phyloP scores from a whole-genome alignment of 2,888 invertebrate species.

The Diarsia brunnea region DNA sequence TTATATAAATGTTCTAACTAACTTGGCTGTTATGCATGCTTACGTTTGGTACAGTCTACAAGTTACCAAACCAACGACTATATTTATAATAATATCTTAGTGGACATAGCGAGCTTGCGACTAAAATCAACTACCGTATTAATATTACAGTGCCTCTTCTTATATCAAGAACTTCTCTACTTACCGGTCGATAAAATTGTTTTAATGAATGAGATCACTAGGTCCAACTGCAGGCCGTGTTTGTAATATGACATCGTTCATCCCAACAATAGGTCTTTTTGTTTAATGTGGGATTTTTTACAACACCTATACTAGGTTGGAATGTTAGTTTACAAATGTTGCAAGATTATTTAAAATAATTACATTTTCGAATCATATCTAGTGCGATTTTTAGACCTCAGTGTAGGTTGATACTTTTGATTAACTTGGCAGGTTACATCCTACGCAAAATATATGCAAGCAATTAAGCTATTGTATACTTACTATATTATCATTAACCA shows the following conservation, averaged over 20 bases:
- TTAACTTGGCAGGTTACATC: conserved; percentile 41
- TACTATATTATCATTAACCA: conserved; percentile 8
- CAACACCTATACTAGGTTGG: conserved; percentile 55
- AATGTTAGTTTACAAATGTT: conserved; percentile 58
- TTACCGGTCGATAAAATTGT: conserved; percentile 49
- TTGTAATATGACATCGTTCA: conserved; percentile 39
- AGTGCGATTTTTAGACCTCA: conserved; percentile 22
- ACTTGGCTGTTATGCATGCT: conserved; percentile 28
- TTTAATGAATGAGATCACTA: conserved; percentile 62
- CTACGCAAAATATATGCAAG: conserved; percentile 23
- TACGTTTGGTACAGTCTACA: conserved; percentile 50
- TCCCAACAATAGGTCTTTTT: conserved; percentile 26
- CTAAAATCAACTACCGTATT: conserved; percentile 44
- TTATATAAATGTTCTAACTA: conserved; percentile 13
- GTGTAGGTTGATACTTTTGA: conserved; percentile 29
- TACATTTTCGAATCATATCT: conserved; percentile 14
- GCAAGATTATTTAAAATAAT: conserved; percentile 25
- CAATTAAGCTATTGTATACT: conserved; percentile 31
- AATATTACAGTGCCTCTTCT: conserved; percentile 40
- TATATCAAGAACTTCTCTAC: conserved; percentile 34
- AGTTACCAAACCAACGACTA: conserved; percentile 34
- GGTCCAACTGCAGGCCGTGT: conserved; percentile 42
- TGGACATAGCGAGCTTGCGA: conserved; percentile 51
- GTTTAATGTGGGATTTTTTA: conserved; percentile 8
- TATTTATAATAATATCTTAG: conserved; percentile 40